Evolutionary conservation across 1,140 invertebrate genomes (phyloP).

Genomic region (Pachyrhynchus sulphureomaculatus): DNA sequence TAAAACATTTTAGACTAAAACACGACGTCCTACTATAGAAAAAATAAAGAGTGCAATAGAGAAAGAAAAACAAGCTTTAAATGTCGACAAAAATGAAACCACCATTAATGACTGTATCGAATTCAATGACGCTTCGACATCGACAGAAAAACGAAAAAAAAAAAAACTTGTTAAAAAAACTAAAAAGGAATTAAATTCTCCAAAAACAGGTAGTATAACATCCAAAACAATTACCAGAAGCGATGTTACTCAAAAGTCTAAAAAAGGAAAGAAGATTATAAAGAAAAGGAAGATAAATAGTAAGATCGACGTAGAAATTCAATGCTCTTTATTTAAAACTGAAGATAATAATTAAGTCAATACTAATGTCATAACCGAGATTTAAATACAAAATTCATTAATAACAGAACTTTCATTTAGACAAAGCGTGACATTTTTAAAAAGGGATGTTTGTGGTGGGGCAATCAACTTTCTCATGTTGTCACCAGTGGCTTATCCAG

Average conservation of each 20-base stretch:
- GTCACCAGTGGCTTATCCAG: too few relatives aligned
- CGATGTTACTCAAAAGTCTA: background rate
- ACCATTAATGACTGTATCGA: background rate
- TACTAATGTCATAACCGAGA: too few relatives aligned
- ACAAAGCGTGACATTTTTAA: too few relatives aligned
- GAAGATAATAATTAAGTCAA: too few relatives aligned
- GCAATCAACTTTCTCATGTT: too few relatives aligned
- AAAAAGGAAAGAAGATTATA: background rate
- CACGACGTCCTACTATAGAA: constrained; percentile 14
- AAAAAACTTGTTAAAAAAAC: background rate
- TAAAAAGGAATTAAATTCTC: too few relatives aligned
- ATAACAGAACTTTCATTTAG: too few relatives aligned
- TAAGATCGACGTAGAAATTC: constrained; percentile 4
- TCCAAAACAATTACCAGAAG: background rate
- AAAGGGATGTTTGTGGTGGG: too few relatives aligned
- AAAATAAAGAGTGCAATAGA: constrained; percentile 28
- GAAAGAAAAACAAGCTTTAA: constrained; percentile 9
- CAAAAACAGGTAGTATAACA: too few relatives aligned
- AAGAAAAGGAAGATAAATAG: constrained; percentile 18
- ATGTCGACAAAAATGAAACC: background rate
- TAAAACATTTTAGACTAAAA: constrained; percentile 5
- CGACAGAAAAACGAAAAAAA: constrained; percentile 2
- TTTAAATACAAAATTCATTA: too few relatives aligned
- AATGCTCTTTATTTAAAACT: constrained; percentile 1
- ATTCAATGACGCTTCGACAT: constrained; percentile 12